These are phyloP conservation scores for Molossus alvarezi DNA, from an alignment of 2,797 vertebrate genomes.

Conservation along the genomic window DNA sequence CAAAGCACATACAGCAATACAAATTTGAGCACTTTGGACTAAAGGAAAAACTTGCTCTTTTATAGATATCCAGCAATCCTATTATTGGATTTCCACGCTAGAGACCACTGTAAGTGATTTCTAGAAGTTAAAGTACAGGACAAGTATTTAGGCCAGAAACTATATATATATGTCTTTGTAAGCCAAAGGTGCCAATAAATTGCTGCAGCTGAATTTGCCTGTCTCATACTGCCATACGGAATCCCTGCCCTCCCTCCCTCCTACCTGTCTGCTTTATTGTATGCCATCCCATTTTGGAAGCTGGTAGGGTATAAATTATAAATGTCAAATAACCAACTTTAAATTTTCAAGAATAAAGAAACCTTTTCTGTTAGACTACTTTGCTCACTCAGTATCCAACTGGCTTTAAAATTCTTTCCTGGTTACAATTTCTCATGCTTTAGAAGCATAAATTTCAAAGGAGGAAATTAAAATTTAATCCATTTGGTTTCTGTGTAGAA, in stretches of 20 bases:
- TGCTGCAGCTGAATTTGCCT: background rate
- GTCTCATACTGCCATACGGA: too few species aligned
- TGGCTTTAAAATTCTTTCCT: background rate
- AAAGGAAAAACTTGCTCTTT: background rate
- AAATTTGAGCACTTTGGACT: background rate
- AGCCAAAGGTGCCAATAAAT: background rate
- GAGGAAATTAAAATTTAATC: conserved; percentile 26
- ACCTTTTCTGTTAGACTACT: background rate
- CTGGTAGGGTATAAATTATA: background rate
- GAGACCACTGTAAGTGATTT: background rate
- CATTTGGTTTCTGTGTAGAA: background rate
- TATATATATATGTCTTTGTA: background rate
- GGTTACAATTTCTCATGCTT: background rate
- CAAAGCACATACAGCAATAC: background rate
- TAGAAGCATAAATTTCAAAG: conserved; percentile 53
- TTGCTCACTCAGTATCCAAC: background rate
- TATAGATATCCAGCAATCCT: background rate
- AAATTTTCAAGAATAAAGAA: conserved; percentile 14
- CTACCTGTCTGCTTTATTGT: background rate
- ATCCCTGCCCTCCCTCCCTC: background rate
- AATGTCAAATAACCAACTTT: background rate
- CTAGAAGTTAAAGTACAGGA: background rate
- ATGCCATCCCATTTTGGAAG: conserved; percentile 2
- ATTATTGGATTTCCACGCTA: background rate
- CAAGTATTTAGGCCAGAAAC: background rate